Conservation (phyloP, 2,888 invertebrate species). For the Lasioglossum oenotherae region DNA sequence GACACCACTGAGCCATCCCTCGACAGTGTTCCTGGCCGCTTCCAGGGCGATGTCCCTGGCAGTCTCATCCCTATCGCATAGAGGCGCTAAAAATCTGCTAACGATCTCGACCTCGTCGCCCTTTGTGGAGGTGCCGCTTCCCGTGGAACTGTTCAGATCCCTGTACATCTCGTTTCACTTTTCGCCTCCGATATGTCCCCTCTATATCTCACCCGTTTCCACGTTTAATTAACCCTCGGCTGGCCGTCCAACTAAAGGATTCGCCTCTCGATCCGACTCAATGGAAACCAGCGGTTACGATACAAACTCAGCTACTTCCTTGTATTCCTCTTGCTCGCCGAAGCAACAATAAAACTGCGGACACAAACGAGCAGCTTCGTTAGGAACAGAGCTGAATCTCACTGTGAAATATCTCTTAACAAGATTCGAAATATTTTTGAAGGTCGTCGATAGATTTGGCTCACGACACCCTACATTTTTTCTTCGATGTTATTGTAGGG, state of each 20-base stretch:
- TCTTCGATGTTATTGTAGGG: neutral
- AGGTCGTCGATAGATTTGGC: neutral
- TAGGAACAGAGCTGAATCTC: neutral
- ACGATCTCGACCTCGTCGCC: conserved; percentile 85
- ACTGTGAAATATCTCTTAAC: neutral
- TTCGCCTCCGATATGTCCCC: neutral
- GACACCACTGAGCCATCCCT: conserved; percentile 86
- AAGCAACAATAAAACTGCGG: neutral
- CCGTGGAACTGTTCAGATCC: conserved; percentile 73
- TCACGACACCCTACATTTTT: neutral
- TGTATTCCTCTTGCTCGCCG: neutral
- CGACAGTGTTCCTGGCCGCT: conserved; percentile 85
- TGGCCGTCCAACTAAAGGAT: neutral
- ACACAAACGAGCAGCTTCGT: neutral
- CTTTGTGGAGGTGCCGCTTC: conserved; percentile 77
- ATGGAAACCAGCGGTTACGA: conserved; percentile 23
- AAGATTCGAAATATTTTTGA: neutral
- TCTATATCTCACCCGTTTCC: neutral
- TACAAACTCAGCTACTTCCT: neutral
- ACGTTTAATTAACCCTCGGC: neutral
- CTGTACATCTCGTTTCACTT: conserved; percentile 75
- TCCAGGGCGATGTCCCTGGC: conserved; percentile 85
- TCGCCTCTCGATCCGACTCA: conserved; percentile 8
- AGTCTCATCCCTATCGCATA: conserved; percentile 85
- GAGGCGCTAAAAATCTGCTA: conserved; percentile 85